These are phyloP conservation scores for Miichthys miiuy DNA, from an alignment of 2,797 vertebrate species.

Conservation along the genomic window DNA sequence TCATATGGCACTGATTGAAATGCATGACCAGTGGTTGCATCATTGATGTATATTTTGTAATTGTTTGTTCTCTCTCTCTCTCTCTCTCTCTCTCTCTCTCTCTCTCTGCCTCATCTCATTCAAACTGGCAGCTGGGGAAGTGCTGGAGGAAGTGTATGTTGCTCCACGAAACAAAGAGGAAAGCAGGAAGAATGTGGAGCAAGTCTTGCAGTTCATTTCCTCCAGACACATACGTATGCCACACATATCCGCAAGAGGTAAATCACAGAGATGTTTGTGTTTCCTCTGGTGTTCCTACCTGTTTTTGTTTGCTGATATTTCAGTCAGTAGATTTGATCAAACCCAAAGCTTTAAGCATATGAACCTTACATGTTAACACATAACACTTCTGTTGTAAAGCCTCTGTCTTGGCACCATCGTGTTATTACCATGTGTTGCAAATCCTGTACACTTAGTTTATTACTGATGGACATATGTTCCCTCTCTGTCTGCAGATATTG, in stretches of 20 bases:
- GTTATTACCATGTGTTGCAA: background rate
- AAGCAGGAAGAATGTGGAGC: conserved; percentile 94
- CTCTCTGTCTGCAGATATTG: conserved; percentile 87
- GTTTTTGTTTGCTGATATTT: background rate
- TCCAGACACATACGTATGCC: conserved; percentile 97
- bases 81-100: background rate
- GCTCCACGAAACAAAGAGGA: conserved; percentile 90
- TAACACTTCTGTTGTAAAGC: background rate
- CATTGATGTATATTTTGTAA: background rate
- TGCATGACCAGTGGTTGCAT: background rate
- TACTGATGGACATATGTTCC: conserved; percentile 4
- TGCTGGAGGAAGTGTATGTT: conserved; percentile 86
- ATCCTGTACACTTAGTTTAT: background rate
- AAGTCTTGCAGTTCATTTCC: conserved; percentile 94
- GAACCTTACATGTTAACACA: background rate
- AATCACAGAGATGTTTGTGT: background rate
- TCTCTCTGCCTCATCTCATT: conserved; percentile 1
- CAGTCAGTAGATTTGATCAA: background rate
- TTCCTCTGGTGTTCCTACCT: background rate
- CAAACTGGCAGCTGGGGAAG: conserved; percentile 90
- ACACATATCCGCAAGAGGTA: conserved; percentile 95
- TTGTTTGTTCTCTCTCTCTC: background rate
- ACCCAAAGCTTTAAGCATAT: background rate
- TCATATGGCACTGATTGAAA: background rate
- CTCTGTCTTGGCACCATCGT: background rate